Evolutionary conservation across 2,113 vertebrate genomes (phyloP).

Genomic region (Tringa solitaria): DNA sequence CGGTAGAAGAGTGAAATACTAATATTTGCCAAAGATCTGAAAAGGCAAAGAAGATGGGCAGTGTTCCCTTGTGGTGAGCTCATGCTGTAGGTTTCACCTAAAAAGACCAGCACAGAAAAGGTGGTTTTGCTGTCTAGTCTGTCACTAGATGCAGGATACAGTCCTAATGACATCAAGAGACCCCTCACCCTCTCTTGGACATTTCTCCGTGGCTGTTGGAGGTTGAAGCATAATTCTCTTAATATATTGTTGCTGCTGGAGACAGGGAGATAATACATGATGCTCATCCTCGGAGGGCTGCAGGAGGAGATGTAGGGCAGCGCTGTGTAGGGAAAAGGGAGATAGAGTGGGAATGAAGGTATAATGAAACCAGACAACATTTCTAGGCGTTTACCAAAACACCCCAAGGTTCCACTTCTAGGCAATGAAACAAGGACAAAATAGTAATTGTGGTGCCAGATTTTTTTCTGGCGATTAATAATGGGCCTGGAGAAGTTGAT

Average conservation of each 20-base stretch:
- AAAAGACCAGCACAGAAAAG: neutral
- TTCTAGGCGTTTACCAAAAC: neutral
- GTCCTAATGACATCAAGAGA: neutral
- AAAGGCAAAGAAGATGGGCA: neutral
- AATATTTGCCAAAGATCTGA: neutral
- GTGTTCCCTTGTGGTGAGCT: neutral
- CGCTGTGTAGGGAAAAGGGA: neutral
- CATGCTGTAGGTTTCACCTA: neutral
- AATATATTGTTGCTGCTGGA: neutral
- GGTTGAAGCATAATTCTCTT: neutral
- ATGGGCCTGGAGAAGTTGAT: slow-evolving; percentile 9
- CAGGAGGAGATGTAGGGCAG: neutral
- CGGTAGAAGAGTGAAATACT: neutral
- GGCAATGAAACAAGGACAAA: slow-evolving; percentile 18
- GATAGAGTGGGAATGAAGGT: neutral
- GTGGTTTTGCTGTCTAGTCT: neutral
- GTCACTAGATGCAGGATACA: neutral
- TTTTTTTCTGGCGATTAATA: slow-evolving; percentile 40
- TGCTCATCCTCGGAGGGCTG: neutral
- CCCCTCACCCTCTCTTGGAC: neutral
- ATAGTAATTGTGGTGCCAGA: neutral
- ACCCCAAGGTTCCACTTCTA: neutral
- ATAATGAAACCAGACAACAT: neutral
- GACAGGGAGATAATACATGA: neutral
- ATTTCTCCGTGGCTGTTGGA: neutral